Evolutionary conservation across 2,888 invertebrate genomes (phyloP).

Genomic region (Halocaridina rubra): DNA sequence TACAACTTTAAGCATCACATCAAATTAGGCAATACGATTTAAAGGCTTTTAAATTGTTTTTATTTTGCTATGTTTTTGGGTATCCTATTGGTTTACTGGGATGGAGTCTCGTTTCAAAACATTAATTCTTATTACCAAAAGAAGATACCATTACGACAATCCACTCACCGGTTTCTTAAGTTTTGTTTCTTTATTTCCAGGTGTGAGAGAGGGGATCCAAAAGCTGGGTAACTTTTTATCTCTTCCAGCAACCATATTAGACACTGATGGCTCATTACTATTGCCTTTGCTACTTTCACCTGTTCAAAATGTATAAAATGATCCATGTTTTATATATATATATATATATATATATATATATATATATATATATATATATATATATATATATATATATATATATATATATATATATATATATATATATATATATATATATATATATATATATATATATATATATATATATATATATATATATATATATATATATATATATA

Average conservation of each 20-base stretch:
- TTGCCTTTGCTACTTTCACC: neutral
- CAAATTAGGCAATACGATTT: too few relatives aligned
- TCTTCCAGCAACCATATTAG: slow-evolving; percentile 82
- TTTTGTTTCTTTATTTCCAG: slow-evolving; percentile 81
- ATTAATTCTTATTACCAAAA: too few relatives aligned
- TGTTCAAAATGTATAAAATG: neutral
- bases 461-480: slow-evolving; percentile 23
- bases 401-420: slow-evolving; percentile 28
- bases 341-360: slow-evolving; percentile 29
- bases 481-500: slow-evolving; percentile 25
- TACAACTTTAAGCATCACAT: too few relatives aligned
- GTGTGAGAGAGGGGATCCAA: slow-evolving; percentile 95
- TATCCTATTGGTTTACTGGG: too few relatives aligned
- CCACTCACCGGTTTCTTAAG: slow-evolving; percentile 74
- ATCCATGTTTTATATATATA: neutral
- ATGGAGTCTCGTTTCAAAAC: too few relatives aligned
- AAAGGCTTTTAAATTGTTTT: too few relatives aligned
- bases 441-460: slow-evolving; percentile 27
- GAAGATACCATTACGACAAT: too few relatives aligned
- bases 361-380: slow-evolving; percentile 36
- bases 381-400: slow-evolving; percentile 28
- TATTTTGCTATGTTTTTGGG: too few relatives aligned
- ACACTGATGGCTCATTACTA: slow-evolving; percentile 73
- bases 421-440: slow-evolving; percentile 40
- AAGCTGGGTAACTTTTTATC: slow-evolving; percentile 91